These are phyloP conservation scores for Crotalus tigris DNA, from an alignment of 2,113 vertebrate species.

Conservation along the genomic window DNA sequence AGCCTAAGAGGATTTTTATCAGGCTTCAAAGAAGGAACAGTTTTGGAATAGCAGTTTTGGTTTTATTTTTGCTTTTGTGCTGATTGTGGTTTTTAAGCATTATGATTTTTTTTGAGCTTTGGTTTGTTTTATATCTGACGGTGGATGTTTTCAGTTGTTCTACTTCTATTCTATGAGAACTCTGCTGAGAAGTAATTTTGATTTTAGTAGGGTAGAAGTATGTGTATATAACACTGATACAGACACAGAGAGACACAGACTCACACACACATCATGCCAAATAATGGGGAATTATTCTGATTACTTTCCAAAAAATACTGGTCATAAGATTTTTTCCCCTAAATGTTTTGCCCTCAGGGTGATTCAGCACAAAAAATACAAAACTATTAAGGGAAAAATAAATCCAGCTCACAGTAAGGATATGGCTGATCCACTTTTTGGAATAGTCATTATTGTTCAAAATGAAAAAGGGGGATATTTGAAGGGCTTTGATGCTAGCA, in stretches of 20 bases:
- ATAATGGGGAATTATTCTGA: background rate
- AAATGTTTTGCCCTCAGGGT: conserved; percentile 10
- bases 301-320: background rate
- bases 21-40: background rate
- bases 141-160: background rate
- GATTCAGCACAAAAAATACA: background rate
- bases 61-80: background rate
- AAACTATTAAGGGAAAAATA: background rate
- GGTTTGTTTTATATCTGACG: background rate
- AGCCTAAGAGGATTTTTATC: background rate
- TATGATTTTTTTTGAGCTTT: background rate
- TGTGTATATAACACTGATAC: background rate
- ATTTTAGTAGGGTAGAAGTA: background rate
- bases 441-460: conserved; percentile 2
- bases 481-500: conserved; percentile 14
- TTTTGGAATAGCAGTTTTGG: background rate
- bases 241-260: background rate
- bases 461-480: conserved; percentile 31
- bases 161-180: background rate
- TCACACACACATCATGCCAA: background rate
- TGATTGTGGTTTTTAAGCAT: background rate
- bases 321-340: background rate
- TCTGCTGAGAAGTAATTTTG: background rate
- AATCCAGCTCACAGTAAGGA: background rate
- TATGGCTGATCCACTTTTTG: conserved; percentile 3